Percentiles rank a stretch among this genome's conserved stretches.
Evolutionary conservation across 1,140 invertebrate genomes (phyloP).

Genomic region (Phymorhynchus buccinoides): DNA sequence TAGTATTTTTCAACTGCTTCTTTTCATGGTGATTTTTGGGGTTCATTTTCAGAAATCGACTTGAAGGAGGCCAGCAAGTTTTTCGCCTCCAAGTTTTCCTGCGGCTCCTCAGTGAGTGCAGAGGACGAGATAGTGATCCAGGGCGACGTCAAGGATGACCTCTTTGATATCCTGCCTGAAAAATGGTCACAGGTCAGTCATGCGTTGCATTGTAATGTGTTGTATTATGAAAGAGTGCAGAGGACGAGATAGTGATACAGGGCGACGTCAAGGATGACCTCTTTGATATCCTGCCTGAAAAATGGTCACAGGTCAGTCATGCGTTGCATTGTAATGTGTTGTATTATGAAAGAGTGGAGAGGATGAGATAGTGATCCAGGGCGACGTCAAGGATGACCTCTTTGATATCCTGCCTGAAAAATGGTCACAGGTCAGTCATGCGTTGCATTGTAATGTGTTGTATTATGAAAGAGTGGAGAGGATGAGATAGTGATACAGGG

Average conservation of each 20-base stretch:
- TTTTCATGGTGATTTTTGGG: conserved; percentile 38
- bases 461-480: no score
- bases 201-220: not conserved
- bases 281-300: not conserved
- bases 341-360: not conserved
- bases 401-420: no score
- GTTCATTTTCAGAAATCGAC: conserved; percentile 94
- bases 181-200: conserved; percentile 82
- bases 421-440: no score
- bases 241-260: no score
- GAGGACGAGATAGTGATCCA: conserved; percentile 99
- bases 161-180: conserved; percentile 97
- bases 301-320: not conserved
- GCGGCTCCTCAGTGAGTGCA: conserved; percentile 97
- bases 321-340: not conserved
- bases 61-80: conserved; percentile 98
- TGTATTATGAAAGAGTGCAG: no score
- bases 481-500: no score
- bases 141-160: conserved; percentile 91
- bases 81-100: conserved; percentile 98
- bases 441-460: no score
- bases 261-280: not conserved
- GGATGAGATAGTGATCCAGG: not conserved
- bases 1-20: not conserved
- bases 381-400: no score